Percentiles rank a stretch among this genome's conserved stretches.
Conservation (phyloP, 1,140 invertebrate species). For the Saccostrea echinata region DNA sequence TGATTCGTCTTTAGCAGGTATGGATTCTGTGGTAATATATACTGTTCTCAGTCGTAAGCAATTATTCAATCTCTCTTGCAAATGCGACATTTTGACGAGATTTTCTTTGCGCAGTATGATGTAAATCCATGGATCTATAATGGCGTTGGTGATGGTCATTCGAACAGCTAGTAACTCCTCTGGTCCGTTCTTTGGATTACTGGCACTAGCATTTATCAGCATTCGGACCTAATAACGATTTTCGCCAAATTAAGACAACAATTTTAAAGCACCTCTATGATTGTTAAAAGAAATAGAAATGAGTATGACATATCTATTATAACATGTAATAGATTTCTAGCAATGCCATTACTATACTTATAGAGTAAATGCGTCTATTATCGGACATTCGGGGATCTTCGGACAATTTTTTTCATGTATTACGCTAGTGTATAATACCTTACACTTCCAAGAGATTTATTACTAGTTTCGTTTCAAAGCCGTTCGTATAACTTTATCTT, state of each 20-base stretch:
- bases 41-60: neutral
- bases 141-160: conserved; percentile 25
- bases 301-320: no score
- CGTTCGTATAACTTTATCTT: neutral
- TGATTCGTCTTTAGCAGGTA: neutral
- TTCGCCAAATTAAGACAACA: neutral
- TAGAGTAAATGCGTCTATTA: no score
- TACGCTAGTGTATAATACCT: no score
- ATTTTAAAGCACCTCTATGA: neutral
- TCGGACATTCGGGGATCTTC: no score
- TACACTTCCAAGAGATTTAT: no score
- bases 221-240: conserved; percentile 26
- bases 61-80: neutral
- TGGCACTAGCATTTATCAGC: conserved; percentile 15
- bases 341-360: no score
- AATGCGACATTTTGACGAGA: neutral
- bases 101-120: conserved; percentile 30
- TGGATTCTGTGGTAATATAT: neutral
- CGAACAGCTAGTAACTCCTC: conserved; percentile 22
- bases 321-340: no score
- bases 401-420: no score
- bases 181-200: conserved; percentile 6
- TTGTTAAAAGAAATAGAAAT: no score
- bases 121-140: conserved; percentile 33
- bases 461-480: no score